A percentile compares a stretch with the other conserved stretches of the same genome.
Evolutionary conservation across 2,113 vertebrate species (phyloP).

Genomic region (Notiomystis cincta): DNA sequence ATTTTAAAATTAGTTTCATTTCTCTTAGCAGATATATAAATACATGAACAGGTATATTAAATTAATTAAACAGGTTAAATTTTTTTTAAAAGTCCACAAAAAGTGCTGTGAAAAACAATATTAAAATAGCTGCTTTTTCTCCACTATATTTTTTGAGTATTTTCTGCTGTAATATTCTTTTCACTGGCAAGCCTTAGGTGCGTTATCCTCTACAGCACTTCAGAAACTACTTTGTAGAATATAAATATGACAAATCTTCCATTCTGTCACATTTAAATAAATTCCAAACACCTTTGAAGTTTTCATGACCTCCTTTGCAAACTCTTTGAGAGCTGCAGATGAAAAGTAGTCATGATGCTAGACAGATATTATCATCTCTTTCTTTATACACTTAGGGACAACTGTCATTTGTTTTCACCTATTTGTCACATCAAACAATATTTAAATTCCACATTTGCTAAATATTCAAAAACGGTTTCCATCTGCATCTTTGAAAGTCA

Average conservation of each 20-base stretch:
- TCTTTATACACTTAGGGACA: neutral
- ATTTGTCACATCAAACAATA: neutral
- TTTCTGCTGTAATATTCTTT: neutral
- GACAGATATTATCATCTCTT: neutral
- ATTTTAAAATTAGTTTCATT: neutral
- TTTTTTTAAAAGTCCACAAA: too few relatives aligned
- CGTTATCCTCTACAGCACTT: neutral
- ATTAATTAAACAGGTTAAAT: neutral
- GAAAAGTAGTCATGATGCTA: neutral
- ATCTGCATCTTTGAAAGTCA: neutral
- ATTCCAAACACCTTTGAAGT: conserved; percentile 7
- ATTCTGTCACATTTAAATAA: neutral
- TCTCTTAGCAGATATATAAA: neutral
- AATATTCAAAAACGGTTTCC: neutral
- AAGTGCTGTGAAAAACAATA: neutral
- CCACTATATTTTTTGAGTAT: neutral
- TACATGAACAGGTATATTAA: neutral
- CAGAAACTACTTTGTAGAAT: neutral
- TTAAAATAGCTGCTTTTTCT: neutral
- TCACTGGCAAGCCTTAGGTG: neutral
- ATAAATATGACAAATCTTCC: neutral
- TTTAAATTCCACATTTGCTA: neutral
- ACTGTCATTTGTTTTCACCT: neutral
- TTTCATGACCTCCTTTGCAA: neutral
- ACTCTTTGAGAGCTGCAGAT: neutral